Conservation (phyloP, 1,140 invertebrate species). For the Apis florea region DNA sequence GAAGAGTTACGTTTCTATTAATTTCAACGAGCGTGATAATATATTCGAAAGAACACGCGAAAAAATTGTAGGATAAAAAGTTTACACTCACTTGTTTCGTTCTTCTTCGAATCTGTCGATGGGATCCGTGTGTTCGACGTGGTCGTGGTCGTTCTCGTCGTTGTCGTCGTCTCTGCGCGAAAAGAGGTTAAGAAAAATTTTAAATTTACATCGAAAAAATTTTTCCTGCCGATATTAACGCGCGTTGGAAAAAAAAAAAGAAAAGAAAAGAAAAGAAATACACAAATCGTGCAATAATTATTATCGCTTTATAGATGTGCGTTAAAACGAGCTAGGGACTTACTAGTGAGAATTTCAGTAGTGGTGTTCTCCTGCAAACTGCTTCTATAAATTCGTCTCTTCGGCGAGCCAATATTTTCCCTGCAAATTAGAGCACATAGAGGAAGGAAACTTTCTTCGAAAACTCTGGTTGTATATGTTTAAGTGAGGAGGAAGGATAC, state of each 20-base stretch:
- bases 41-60: neutral
- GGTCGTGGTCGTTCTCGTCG: slow-evolving; percentile 72
- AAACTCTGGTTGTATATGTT: too few species aligned
- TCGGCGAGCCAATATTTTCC: slow-evolving; percentile 75
- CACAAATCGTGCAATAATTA: neutral
- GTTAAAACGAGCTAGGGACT: slow-evolving; percentile 32
- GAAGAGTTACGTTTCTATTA: neutral
- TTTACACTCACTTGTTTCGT: slow-evolving; percentile 73
- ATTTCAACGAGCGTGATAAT: neutral
- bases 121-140: slow-evolving; percentile 69
- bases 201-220: neutral
- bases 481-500: too few species aligned
- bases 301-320: neutral
- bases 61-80: neutral
- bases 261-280: too few species aligned
- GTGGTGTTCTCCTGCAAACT: slow-evolving; percentile 77
- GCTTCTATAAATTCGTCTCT: slow-evolving; percentile 78
- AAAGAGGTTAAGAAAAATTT: slow-evolving; percentile 15
- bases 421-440: slow-evolving; percentile 60
- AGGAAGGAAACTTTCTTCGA: too few species aligned
- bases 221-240: too few species aligned
- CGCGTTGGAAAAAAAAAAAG: too few species aligned
- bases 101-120: slow-evolving; percentile 70
- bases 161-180: slow-evolving; percentile 76
- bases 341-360: slow-evolving; percentile 77